Conservation (phyloP, 2,888 invertebrate species). For the Dryobota labecula region DNA sequence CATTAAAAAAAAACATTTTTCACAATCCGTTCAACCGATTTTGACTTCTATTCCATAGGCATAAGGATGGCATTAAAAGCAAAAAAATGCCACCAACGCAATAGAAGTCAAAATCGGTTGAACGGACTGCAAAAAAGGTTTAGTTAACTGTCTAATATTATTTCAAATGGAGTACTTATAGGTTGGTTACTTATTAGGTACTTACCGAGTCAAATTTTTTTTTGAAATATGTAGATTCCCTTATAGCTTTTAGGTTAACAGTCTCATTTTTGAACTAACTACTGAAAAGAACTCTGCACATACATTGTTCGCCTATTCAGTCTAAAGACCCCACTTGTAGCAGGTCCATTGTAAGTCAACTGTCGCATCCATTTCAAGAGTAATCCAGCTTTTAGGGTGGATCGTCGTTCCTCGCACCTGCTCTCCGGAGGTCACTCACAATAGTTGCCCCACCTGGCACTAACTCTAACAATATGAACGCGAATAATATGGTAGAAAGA, state of each 20-base stretch:
- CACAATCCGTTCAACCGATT: too few relatives aligned
- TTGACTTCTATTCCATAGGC: too few relatives aligned
- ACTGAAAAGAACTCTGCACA: not conserved
- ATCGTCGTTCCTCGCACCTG: slow-evolving; percentile 58
- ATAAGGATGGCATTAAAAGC: too few relatives aligned
- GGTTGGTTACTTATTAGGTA: too few relatives aligned
- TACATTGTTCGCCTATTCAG: not conserved
- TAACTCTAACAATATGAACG: slow-evolving; percentile 25
- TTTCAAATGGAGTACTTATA: too few relatives aligned
- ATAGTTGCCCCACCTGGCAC: slow-evolving; percentile 50
- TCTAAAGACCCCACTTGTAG: not conserved
- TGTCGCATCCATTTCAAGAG: slow-evolving; percentile 50
- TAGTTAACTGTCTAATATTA: too few relatives aligned
- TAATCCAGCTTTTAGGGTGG: slow-evolving; percentile 48
- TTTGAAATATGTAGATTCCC: too few relatives aligned
- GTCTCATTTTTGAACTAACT: not conserved
- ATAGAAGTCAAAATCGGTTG: too few relatives aligned
- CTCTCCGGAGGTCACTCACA: slow-evolving; percentile 49
- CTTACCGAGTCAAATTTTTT: too few relatives aligned
- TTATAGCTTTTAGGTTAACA: not conserved
- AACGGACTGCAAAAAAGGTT: too few relatives aligned
- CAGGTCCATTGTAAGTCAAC: slow-evolving; percentile 45
- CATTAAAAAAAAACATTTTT: too few relatives aligned
- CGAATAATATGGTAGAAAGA: slow-evolving; percentile 31
- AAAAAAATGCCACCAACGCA: too few relatives aligned